Evolutionary conservation across 2,113 vertebrate genomes (phyloP).

Genomic region (Lophura nycthemera): DNA sequence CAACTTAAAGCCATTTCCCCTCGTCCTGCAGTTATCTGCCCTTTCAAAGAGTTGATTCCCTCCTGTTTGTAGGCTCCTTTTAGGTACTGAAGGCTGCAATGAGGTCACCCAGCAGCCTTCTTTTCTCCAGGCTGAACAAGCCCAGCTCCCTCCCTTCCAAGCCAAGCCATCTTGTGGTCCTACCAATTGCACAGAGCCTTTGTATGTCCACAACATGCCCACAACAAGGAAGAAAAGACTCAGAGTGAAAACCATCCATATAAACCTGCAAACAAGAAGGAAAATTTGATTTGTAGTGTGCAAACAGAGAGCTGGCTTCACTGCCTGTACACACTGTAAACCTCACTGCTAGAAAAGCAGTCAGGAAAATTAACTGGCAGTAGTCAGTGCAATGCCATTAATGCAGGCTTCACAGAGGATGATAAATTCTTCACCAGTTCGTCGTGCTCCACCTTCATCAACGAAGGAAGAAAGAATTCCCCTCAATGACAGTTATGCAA

Average conservation of each 20-base stretch:
- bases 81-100: too few species aligned
- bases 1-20: too few species aligned
- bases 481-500: not conserved
- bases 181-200: not conserved
- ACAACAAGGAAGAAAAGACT: not conserved
- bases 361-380: not conserved
- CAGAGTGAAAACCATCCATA: not conserved
- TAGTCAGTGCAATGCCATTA: rapidly evolving
- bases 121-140: too few species aligned
- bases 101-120: too few species aligned
- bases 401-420: not conserved
- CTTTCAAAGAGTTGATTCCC: too few species aligned
- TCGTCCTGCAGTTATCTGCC: too few species aligned
- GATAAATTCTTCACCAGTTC: not conserved
- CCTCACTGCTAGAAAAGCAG: not conserved
- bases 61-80: too few species aligned
- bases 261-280: not conserved
- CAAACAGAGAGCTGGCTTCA: not conserved
- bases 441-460: not conserved
- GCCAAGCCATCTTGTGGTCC: not conserved
- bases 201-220: not conserved
- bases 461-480: not conserved
- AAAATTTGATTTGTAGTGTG: not conserved
- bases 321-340: not conserved
- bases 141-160: not conserved